Evolutionary conservation across 2,113 vertebrate species (phyloP).

Genomic region (Herpetotheres cachinnans): DNA sequence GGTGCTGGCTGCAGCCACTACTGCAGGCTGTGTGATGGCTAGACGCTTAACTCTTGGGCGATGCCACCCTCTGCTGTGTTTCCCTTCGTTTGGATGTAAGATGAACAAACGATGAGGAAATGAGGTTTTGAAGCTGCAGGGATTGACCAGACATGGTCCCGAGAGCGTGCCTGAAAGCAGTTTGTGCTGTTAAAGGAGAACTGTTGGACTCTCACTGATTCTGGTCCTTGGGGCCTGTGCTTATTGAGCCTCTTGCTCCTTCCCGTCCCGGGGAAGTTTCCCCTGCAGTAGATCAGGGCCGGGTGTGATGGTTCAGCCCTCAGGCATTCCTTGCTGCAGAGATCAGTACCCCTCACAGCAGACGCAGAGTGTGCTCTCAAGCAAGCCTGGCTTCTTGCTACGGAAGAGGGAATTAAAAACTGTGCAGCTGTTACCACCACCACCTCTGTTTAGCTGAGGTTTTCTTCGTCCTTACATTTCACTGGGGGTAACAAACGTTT

Average conservation of each 20-base stretch:
- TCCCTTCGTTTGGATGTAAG: rapidly evolving
- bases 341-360: background rate
- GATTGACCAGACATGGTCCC: rapidly evolving
- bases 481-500: rapidly evolving
- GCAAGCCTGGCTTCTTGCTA: background rate
- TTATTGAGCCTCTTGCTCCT: background rate
- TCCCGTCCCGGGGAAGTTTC: rapidly evolving
- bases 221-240: background rate
- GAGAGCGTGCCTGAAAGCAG: background rate
- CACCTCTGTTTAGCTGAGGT: background rate
- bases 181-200: background rate
- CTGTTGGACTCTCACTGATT: rapidly evolving
- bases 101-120: background rate
- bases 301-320: background rate
- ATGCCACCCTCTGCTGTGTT: rapidly evolving
- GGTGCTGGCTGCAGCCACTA: rapidly evolving
- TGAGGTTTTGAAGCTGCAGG: background rate
- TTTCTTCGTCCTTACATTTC: background rate
- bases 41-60: background rate
- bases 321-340: background rate
- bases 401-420: rapidly evolving
- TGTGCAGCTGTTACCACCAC: rapidly evolving
- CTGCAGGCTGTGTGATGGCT: rapidly evolving
- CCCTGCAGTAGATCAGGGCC: background rate
- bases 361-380: rapidly evolving